Percentiles rank a stretch among this genome's conserved stretches.
These are phyloP conservation scores for Lepidostoma basale DNA, from an alignment of 1,140 invertebrate species.

Conservation along the genomic window DNA sequence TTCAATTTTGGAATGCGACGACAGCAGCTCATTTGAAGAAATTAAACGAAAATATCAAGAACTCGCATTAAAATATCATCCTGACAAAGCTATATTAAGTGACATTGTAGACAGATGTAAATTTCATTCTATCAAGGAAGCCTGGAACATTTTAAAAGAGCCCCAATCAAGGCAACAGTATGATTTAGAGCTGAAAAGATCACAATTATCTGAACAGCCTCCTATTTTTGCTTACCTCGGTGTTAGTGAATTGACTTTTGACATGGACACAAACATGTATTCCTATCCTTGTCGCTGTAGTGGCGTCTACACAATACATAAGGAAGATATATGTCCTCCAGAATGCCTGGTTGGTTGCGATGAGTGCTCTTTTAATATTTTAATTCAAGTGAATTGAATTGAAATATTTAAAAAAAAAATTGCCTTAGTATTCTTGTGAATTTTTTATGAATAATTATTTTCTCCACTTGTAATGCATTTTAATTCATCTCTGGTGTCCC, in stretches of 20 bases:
- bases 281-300: slow-evolving; percentile 70
- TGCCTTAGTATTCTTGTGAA: too few species aligned
- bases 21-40: slow-evolving; percentile 62
- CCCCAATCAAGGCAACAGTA: slow-evolving; percentile 62
- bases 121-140: slow-evolving; percentile 66
- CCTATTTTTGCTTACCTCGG: slow-evolving; percentile 64
- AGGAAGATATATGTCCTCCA: slow-evolving; percentile 52
- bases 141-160: slow-evolving; percentile 68
- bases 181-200: slow-evolving; percentile 61
- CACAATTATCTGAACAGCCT: slow-evolving; percentile 58
- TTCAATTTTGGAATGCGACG: slow-evolving; percentile 62
- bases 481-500: too few species aligned
- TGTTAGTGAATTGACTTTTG: slow-evolving; percentile 59
- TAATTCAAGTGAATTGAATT: too few species aligned
- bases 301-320: slow-evolving; percentile 62
- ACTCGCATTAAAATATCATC: slow-evolving; percentile 65
- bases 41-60: slow-evolving; percentile 68
- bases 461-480: too few species aligned
- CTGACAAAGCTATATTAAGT: slow-evolving; percentile 63
- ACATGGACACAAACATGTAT: slow-evolving; percentile 52
- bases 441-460: too few species aligned
- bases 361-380: slow-evolving; percentile 70
- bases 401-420: too few species aligned
- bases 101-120: slow-evolving; percentile 44
- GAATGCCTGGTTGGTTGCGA: slow-evolving; percentile 65